Base-by-base conservation (phyloP, 2,113 vertebrate species). In the Rhabdomys dilectus region DNA sequence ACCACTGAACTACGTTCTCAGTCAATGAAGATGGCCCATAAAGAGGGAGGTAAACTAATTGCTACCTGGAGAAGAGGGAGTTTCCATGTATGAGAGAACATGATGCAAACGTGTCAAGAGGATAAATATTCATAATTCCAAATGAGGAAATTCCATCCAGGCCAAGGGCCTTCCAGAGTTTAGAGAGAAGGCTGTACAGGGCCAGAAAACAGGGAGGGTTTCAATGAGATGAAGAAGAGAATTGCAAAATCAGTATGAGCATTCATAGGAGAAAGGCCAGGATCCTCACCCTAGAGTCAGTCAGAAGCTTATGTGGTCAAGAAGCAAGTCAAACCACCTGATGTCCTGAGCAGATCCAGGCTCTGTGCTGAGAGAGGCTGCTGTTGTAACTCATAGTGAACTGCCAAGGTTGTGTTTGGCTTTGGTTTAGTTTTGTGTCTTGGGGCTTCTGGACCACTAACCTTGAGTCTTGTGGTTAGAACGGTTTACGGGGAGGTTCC, bases 401-500 rank as follows among this genome's bases (percentile, higher is more conserved):
- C n/a, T 64, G 42, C 51, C 42, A 87, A 91, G 26, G 56, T 56
- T 77, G 66, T 87, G 31, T 75, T 75, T 73, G 70, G 60, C 45
- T 94, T 77, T 75, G 82, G 31, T 84, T 75, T 78, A 58, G 76
- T 56, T 85, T 72, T 68, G 36, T 31, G 2, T 15, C 39, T 51
- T 6, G 12, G 39, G 29, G 60, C 0, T 97, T 92, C 51, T 45
- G 34, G n/a, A 21, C 39, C 81, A 77, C 26, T 42, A 77, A 76
- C 7, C 15, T 88, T 90, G 56, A 66, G 13, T 88, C 34, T 64
- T 91, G 16, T 39, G 86, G 78, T 24, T 86, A 75, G 62, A 90
- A 92, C 48, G 85, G 72, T 81, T 86, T 90, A 62, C 26, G 19
- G 76, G 73, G 72, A 95, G 86, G 60, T 88, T 68, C 93, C 39